Evolutionary conservation across 2,888 invertebrate genomes (phyloP).

Genomic region (Sarcophaga caerulescens): DNA sequence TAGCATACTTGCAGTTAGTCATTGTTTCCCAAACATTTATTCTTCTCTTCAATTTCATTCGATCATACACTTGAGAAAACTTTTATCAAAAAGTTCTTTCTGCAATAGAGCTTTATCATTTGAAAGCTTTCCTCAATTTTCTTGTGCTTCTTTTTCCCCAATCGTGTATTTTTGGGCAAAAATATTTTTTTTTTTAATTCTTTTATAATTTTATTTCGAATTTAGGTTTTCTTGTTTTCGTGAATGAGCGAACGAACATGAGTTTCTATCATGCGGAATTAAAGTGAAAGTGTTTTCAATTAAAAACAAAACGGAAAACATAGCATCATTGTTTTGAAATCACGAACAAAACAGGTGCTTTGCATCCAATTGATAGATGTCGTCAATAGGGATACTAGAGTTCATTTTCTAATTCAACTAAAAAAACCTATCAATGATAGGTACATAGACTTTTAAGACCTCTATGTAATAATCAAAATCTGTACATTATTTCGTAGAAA

Average conservation of each 20-base stretch:
- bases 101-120: not conserved
- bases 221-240: not conserved
- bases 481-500: no score
- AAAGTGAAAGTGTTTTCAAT: slow-evolving; percentile 44
- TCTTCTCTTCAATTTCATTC: no score
- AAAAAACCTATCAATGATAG: not conserved
- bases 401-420: slow-evolving; percentile 29
- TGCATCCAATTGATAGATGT: slow-evolving; percentile 23
- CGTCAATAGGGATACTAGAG: not conserved
- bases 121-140: not conserved
- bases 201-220: slow-evolving; percentile 13
- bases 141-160: not conserved
- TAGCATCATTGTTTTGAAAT: not conserved
- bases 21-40: slow-evolving; percentile 40
- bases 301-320: not conserved
- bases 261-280: slow-evolving; percentile 8
- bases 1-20: not conserved
- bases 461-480: no score
- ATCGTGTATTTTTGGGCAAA: not conserved
- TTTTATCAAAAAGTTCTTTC: no score
- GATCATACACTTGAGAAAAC: no score
- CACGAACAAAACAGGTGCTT: slow-evolving; percentile 19
- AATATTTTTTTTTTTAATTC: not conserved
- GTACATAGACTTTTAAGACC: not conserved
- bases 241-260: not conserved